These are phyloP conservation scores for Pseudococcus jackbeardsleyi DNA, from an alignment of 2,888 invertebrate genomes.

Conservation along the genomic window DNA sequence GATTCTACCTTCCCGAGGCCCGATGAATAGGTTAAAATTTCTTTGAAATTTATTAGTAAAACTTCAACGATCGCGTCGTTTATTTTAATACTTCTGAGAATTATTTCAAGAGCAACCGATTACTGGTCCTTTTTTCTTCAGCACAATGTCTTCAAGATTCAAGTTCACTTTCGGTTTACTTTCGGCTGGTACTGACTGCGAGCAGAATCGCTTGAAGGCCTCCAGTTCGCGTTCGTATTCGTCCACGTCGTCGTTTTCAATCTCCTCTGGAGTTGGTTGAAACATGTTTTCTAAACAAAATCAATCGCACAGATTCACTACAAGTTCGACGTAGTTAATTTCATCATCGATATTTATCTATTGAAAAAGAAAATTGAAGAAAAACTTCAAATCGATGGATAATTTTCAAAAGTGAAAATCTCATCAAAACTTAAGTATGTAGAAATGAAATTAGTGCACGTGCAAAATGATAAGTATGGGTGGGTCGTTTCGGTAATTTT, in stretches of 20 bases:
- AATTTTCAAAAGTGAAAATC: too few species aligned
- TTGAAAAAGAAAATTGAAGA: neutral
- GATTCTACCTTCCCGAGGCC: neutral
- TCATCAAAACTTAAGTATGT: too few species aligned
- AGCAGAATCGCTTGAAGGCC: conserved; percentile 88
- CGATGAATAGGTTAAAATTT: neutral
- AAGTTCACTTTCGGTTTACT: conserved; percentile 84
- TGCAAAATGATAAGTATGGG: too few species aligned
- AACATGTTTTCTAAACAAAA: conserved; percentile 58
- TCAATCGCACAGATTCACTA: neutral
- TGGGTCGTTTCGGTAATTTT: too few species aligned
- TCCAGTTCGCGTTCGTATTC: conserved; percentile 86
- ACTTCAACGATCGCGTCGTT: conserved; percentile 6
- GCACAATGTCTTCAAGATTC: conserved; percentile 83
- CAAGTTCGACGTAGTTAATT: neutral
- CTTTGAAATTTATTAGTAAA: neutral
- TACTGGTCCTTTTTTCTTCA: conserved; percentile 74
- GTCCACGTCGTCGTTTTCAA: conserved; percentile 83
- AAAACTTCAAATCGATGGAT: too few species aligned
- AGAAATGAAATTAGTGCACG: too few species aligned
- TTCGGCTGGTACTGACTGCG: conserved; percentile 84
- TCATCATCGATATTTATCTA: neutral
- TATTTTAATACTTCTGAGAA: neutral
- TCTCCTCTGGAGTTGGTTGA: conserved; percentile 76
- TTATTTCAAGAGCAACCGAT: conserved; percentile 61